phyloP scores from a whole-genome alignment of 2,797 vertebrate species.

The Acipenser ruthenus region DNA sequence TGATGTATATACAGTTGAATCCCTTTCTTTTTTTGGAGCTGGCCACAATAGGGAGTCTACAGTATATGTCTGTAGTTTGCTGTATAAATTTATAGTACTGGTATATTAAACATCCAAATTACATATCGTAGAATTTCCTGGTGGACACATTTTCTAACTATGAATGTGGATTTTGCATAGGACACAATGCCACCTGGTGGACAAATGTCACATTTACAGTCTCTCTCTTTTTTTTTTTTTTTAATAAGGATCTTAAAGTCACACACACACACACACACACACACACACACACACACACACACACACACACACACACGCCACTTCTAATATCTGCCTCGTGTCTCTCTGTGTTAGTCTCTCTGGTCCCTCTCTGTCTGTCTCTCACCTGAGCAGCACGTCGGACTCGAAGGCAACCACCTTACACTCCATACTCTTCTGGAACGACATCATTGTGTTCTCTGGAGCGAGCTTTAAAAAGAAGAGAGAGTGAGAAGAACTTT shows the following conservation, averaged over 20 bases:
- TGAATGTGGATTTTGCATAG: too few species aligned
- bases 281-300: not conserved
- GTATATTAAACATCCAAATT: too few species aligned
- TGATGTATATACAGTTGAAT: too few species aligned
- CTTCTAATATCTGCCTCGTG: not conserved
- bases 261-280: not conserved
- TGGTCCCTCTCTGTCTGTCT: not conserved
- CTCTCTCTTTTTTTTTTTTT: not conserved
- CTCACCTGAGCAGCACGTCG: constrained; percentile 86
- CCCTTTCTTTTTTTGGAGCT: too few species aligned
- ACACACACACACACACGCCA: not conserved
- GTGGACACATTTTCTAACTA: too few species aligned
- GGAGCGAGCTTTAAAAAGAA: constrained; percentile 71
- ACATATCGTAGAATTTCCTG: too few species aligned
- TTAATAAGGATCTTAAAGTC: not conserved
- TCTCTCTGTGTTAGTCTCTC: not conserved
- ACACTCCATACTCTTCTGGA: constrained; percentile 63
- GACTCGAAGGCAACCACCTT: constrained; percentile 78
- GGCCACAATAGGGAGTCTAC: too few species aligned
- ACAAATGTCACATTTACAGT: too few species aligned
- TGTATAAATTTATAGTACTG: too few species aligned
- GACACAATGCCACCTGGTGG: too few species aligned
- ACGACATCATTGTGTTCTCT: constrained; percentile 92
- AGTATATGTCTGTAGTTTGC: too few species aligned
- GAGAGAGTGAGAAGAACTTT: not conserved